A percentile compares a stretch with the other conserved stretches of the same genome.
Evolutionary conservation across 2,113 vertebrate species (phyloP).

Genomic region (Mixornis gularis): DNA sequence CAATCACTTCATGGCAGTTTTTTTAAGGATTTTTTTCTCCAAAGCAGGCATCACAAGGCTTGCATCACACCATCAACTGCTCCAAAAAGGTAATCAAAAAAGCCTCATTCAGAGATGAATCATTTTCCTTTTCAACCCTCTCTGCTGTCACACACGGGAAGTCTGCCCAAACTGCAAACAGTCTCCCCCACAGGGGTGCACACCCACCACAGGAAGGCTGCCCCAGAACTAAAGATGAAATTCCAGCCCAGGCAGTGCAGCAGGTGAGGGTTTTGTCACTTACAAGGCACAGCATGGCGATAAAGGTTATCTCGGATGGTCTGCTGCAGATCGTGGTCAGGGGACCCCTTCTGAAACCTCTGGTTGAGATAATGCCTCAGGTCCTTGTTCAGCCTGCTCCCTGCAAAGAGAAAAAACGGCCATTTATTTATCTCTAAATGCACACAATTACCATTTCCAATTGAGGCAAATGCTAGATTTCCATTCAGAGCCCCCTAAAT

Average conservation of each 20-base stretch:
- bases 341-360: conserved; percentile 94
- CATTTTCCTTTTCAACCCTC: background rate
- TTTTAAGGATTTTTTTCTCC: background rate
- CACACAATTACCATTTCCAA: conserved; percentile 4
- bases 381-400: conserved; percentile 93
- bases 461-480: conserved; percentile 8
- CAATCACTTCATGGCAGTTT: background rate
- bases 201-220: background rate
- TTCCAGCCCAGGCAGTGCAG: background rate
- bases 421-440: conserved; percentile 14
- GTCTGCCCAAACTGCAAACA: background rate
- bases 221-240: background rate
- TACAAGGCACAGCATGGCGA: conserved; percentile 98
- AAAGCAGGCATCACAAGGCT: background rate
- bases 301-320: conserved; percentile 96
- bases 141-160: background rate
- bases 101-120: background rate
- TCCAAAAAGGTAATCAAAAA: background rate
- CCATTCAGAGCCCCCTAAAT: conserved; percentile 49
- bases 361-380: conserved; percentile 93
- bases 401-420: conserved; percentile 70
- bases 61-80: background rate
- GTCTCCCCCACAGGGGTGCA: background rate
- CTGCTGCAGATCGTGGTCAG: conserved; percentile 93
- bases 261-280: conserved; percentile 58